These are phyloP conservation scores for Saccostrea cuccullata DNA, from an alignment of 1,140 invertebrate genomes.

Conservation along the genomic window DNA sequence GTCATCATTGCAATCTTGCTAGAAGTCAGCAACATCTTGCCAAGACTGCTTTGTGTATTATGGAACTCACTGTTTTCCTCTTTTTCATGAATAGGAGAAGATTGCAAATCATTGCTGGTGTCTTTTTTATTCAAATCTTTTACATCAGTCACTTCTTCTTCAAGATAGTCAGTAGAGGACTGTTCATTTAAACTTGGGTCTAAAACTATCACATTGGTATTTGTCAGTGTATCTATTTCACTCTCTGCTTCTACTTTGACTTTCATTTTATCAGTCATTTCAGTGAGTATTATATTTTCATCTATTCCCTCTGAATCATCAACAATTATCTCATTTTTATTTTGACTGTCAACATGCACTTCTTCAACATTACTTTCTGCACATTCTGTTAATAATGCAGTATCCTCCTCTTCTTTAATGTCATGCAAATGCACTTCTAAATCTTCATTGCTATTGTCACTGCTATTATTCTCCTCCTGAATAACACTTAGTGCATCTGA, in stretches of 20 bases:
- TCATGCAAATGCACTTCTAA: background rate
- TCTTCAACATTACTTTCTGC: background rate
- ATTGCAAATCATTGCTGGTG: background rate
- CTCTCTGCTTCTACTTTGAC: background rate
- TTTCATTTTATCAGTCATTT: background rate
- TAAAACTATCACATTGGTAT: background rate
- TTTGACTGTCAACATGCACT: background rate
- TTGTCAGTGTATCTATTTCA: background rate
- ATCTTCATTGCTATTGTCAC: conserved; percentile 29
- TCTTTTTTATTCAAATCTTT: background rate
- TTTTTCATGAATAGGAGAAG: background rate
- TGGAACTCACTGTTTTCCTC: background rate
- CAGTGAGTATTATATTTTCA: background rate
- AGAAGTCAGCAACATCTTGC: conserved; percentile 10
- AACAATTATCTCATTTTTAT: background rate
- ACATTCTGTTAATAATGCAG: background rate
- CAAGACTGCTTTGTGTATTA: background rate
- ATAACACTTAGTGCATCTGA: conserved; percentile 56
- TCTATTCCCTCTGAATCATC: conserved; percentile 19
- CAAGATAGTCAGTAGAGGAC: background rate
- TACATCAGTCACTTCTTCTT: background rate
- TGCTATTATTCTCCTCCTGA: conserved; percentile 48
- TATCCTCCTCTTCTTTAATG: conserved; percentile 19
- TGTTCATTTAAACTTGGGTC: background rate
- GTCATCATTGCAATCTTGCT: conserved; percentile 33